Evolutionary conservation across 2,113 vertebrate species (phyloP).

Genomic region (Thermophis baileyi): DNA sequence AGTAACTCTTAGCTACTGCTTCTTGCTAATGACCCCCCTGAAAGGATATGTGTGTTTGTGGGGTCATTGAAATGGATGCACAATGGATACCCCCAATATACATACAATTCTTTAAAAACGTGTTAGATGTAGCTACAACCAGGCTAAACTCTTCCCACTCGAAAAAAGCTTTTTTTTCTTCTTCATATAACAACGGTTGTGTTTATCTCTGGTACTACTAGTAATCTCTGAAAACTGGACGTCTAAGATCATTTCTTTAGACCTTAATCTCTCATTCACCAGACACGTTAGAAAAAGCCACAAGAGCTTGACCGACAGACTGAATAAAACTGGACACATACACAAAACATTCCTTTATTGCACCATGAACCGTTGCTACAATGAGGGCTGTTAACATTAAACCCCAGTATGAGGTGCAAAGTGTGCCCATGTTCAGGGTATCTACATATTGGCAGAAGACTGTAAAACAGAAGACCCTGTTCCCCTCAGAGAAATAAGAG

Average conservation of each 20-base stretch:
- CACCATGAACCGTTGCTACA: constrained; percentile 44
- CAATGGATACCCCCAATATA: background rate
- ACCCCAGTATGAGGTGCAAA: background rate
- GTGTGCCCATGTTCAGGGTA: background rate
- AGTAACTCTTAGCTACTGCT: background rate
- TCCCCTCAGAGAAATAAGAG: background rate
- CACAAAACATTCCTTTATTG: constrained; percentile 50
- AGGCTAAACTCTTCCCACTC: background rate
- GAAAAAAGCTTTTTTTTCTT: background rate
- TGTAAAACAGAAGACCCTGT: background rate
- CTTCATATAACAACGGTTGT: background rate
- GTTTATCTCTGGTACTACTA: background rate
- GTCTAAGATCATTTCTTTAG: background rate
- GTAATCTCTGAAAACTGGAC: background rate
- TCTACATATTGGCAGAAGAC: background rate
- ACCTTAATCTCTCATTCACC: background rate
- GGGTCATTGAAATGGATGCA: background rate
- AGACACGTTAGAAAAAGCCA: background rate
- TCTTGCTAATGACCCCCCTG: background rate
- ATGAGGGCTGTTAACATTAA: background rate
- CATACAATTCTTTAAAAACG: background rate
- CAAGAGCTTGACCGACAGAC: background rate
- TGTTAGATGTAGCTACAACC: background rate
- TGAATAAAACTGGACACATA: background rate
- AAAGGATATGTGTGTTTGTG: background rate